Evolutionary conservation across 2,888 invertebrate genomes (phyloP).

Genomic region (Penaeus monodon): DNA sequence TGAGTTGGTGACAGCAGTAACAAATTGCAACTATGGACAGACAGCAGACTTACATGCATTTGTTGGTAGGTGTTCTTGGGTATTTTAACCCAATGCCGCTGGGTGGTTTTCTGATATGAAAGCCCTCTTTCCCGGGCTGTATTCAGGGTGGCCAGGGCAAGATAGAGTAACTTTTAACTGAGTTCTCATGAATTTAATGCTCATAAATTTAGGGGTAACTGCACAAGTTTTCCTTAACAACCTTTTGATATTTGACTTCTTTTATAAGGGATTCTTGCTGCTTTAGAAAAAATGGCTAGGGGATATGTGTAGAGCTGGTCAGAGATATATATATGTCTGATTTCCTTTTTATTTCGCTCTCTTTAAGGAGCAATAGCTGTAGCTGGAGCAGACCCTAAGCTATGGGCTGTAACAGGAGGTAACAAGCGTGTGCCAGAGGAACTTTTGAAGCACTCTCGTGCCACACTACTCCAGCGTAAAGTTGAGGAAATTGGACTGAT

Average conservation of each 20-base stretch:
- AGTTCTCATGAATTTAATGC: too few relatives aligned
- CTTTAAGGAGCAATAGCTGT: slow-evolving; percentile 72
- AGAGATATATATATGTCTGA: neutral
- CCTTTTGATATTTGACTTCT: too few relatives aligned
- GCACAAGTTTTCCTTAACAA: too few relatives aligned
- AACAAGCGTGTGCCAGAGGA: slow-evolving; percentile 73
- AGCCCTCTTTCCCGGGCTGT: too few relatives aligned
- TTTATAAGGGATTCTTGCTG: too few relatives aligned
- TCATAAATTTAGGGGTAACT: too few relatives aligned
- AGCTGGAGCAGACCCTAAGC: slow-evolving; percentile 73
- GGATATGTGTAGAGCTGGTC: too few relatives aligned
- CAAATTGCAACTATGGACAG: slow-evolving; percentile 77
- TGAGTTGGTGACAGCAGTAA: slow-evolving; percentile 74
- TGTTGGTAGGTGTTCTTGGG: slow-evolving; percentile 71
- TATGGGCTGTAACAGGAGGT: slow-evolving; percentile 77
- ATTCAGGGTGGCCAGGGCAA: too few relatives aligned
- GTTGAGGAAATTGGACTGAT: slow-evolving; percentile 68
- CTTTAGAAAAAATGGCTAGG: too few relatives aligned
- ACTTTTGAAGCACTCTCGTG: slow-evolving; percentile 70
- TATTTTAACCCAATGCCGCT: too few relatives aligned
- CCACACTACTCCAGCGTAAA: slow-evolving; percentile 69
- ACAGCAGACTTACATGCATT: slow-evolving; percentile 73
- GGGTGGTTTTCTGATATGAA: too few relatives aligned
- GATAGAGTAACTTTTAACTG: too few relatives aligned
- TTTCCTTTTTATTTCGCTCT: neutral